Evolutionary conservation across 2,797 vertebrate genomes (phyloP).

Genomic region (Semotilus atromaculatus): DNA sequence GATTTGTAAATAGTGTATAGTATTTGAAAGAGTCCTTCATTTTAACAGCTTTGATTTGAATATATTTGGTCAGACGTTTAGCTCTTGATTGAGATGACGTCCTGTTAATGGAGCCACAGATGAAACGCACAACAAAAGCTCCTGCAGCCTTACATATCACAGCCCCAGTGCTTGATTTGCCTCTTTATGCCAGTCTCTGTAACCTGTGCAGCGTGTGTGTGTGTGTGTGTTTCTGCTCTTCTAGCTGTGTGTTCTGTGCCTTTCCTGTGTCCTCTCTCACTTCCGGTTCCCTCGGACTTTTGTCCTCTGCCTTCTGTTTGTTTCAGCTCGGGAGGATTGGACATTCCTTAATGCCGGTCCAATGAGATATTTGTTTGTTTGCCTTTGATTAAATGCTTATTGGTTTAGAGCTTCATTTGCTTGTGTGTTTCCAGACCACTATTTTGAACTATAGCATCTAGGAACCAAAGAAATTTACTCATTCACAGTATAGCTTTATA

Average conservation of each 20-base stretch:
- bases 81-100: conserved; percentile 50
- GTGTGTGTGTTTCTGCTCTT: not conserved
- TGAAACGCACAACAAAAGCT: conserved; percentile 7
- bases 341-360: conserved; percentile 59
- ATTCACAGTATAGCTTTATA: conserved; percentile 1
- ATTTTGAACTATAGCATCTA: not conserved
- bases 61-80: conserved; percentile 19
- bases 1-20: conserved; percentile 39
- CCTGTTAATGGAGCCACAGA: conserved; percentile 37
- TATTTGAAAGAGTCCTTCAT: conserved; percentile 43
- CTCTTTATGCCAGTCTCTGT: not conserved
- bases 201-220: not conserved
- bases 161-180: not conserved
- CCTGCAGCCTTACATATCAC: not conserved
- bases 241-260: not conserved
- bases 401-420: conserved; percentile 40
- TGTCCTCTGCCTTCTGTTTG: conserved; percentile 51
- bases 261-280: conserved; percentile 51
- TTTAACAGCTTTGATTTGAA: conserved; percentile 56
- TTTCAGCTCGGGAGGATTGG: conserved; percentile 48
- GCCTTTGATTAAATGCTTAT: conserved; percentile 61
- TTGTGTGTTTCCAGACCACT: not conserved
- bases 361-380: conserved; percentile 64
- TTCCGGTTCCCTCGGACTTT: conserved; percentile 30
- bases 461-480: conserved; percentile 14